These are phyloP conservation scores for Monarcha castaneiventris DNA, from an alignment of 2,113 vertebrate genomes.

Conservation along the genomic window DNA sequence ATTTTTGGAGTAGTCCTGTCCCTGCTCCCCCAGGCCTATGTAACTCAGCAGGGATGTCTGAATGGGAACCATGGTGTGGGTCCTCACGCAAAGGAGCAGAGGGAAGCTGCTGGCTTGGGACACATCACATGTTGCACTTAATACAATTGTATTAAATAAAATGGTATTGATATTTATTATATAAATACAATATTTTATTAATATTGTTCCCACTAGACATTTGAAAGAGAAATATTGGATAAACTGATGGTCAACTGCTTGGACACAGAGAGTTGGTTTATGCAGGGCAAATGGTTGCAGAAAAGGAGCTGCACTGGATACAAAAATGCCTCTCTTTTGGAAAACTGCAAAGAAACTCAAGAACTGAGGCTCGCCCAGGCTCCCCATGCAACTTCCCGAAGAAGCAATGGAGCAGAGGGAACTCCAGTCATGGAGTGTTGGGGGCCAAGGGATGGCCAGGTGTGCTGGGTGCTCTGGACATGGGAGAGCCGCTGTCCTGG, in stretches of 20 bases:
- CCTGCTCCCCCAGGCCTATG: background rate
- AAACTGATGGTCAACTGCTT: background rate
- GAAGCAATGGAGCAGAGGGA: background rate
- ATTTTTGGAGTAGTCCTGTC: background rate
- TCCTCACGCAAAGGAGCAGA: background rate
- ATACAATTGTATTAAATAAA: background rate
- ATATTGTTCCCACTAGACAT: background rate
- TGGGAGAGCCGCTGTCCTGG: accelerated
- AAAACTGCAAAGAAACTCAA: background rate
- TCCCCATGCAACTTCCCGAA: background rate
- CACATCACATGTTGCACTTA: background rate
- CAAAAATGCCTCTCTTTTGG: background rate
- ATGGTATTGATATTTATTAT: background rate
- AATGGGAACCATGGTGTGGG: background rate
- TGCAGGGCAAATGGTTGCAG: background rate
- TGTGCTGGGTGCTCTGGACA: background rate
- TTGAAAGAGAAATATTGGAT: background rate
- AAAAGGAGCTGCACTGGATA: background rate
- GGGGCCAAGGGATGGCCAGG: accelerated
- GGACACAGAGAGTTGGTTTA: background rate
- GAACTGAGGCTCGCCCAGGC: background rate
- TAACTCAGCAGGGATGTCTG: background rate
- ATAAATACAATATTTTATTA: background rate
- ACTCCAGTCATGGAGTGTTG: accelerated
- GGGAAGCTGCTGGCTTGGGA: background rate